Evolutionary conservation across 2,888 invertebrate genomes (phyloP), one percentile per base, ranked within the genome.

Genomic region (Stenoptilia bipunctidactyla): DNA sequence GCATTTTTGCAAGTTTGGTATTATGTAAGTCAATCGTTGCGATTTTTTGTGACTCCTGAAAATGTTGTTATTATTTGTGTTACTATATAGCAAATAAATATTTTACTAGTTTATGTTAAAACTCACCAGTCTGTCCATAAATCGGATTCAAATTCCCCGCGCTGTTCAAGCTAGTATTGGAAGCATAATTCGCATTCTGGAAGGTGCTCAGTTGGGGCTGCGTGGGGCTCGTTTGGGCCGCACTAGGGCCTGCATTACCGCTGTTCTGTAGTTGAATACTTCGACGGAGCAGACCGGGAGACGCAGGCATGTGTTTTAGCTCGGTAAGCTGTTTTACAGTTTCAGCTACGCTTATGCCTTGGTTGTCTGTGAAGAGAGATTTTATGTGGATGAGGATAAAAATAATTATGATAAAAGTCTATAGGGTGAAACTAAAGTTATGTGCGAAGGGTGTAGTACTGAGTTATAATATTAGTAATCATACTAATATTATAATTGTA

Each of bases 261-360:
- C 56, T 59, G 52, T 59, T 58, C 41, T 72, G 74, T 33, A 68
- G 58, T 42, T 74, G 80, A 2, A 71, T 59, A 20, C 65, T 65
- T 12, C 90, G 86, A 5, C 92, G 86, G 15, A 91, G 74, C 3
- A 92, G 86, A 48, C 90, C 90, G 2, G 95, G 94, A 49, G 94
- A 94, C 1, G 94, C 93, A 0, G 94, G 94, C 55, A 92, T 93
- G 72, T 94, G 94, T 55, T 92, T 90, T 46, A 94, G 72, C 59
- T 94, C 93, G 0, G 93, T 94, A 41, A 95, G 73, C 34, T 92
- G 93, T 63, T 93, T 92, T 5, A 94, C 92, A 0, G 94, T 93
- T 67, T 94, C 94, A 0, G 94, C 93, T 13, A 95, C 94, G 55
- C 90, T 91, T 30, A 89, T 84, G 30, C 30, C 30, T 9, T 63